Base-by-base conservation (phyloP, 2,888 invertebrate species). In the Tyria jacobaeae region DNA sequence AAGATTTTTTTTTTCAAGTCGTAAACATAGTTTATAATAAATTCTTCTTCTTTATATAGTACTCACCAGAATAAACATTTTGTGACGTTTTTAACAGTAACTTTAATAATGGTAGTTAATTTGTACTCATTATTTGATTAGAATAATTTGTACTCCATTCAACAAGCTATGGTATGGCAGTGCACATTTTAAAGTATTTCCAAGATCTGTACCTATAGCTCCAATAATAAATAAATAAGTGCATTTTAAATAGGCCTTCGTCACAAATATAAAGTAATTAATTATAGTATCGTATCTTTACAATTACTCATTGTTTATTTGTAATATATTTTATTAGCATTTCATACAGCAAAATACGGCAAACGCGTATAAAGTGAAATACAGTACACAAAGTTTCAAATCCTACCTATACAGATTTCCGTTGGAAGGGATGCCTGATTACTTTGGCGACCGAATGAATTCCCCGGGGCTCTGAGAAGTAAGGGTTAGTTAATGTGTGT, bases 321-420 rank as follows among this genome's bases (percentile, higher is more conserved):
- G 55, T 44, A 44, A 44, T 44, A 41, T 27, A 14, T 17, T 57
- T 34, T 44, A 53, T 62, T 62, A 57, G n/a, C 54, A 62, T 57
- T 44, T 41, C 34, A 31, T 37, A 66, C 73, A 64, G 65, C 57
- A 66, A 65, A 68, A 63, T 65, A 64, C 64, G 57, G 52, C 61
- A 60, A 57, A 66, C 60, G 67, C 63, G 63, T 69, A 71, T 60
- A 64, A 66, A 77, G 75, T 75, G 75, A 75, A 77, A 68, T 64
- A 70, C 60, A 57, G 69, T 60, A 70, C 65, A 56, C 70, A 75
- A 77, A 75, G 75, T 72, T 75, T 75, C 75, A 75, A 75, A 73
- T 78, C 65, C 70, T 71, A 60, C 73, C 64, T 73, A 69, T 73
- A 60, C 76, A 73, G 76, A 78, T 76, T 71, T 73, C 61, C 57